Conservation (phyloP, 2,888 invertebrate species). For the Merodon equestris region DNA sequence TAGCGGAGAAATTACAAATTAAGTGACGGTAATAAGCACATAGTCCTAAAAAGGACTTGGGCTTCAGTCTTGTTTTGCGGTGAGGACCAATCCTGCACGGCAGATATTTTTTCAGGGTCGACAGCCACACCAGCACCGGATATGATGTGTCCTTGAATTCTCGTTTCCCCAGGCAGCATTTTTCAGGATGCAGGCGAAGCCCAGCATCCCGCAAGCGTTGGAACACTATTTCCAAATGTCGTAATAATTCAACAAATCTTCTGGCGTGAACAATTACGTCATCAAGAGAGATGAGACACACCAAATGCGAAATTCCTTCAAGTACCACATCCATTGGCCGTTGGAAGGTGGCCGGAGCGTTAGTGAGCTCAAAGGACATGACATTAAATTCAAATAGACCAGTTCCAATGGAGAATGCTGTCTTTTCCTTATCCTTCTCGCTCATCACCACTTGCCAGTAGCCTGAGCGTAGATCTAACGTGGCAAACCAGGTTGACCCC, state of each 20-base stretch:
- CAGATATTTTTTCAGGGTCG: constrained; percentile 13
- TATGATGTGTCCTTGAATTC: constrained; percentile 21
- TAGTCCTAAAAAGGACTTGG: constrained; percentile 13
- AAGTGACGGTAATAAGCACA: constrained; percentile 18
- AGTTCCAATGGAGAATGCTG: constrained; percentile 14
- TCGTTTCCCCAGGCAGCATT: neutral
- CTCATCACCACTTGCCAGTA: neutral
- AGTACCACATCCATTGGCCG: constrained; percentile 19
- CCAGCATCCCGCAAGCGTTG: neutral
- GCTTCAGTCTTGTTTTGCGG: constrained; percentile 10
- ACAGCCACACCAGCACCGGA: constrained; percentile 3
- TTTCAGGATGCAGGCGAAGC: neutral
- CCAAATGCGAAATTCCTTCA: neutral
- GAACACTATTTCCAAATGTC: constrained; percentile 12
- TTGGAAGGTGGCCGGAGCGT: constrained; percentile 33
- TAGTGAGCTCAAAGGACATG: constrained; percentile 17
- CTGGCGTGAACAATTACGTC: constrained; percentile 10
- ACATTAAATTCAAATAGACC: constrained; percentile 20
- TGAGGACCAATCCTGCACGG: constrained; percentile 12
- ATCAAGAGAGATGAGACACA: constrained; percentile 4
- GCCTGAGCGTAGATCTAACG: neutral
- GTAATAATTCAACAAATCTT: constrained; percentile 3
- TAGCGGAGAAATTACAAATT: constrained; percentile 6
- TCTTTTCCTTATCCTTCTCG: constrained; percentile 8
- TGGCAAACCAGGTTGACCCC: too few species aligned